phyloP scores from a whole-genome alignment of 2,888 invertebrate species.

The Erebia aethiops region DNA sequence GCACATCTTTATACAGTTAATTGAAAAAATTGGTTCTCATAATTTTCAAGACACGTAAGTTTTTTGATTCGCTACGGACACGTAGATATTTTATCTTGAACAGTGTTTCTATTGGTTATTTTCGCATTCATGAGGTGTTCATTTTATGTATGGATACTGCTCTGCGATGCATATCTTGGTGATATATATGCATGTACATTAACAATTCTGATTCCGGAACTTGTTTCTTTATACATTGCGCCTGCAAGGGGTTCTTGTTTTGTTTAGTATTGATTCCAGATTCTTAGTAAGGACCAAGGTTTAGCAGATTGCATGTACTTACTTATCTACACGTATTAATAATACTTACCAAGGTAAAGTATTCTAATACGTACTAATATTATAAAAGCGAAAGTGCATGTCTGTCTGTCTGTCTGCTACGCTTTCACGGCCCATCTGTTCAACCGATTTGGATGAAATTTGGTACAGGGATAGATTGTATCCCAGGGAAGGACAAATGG shows the following conservation, averaged over 20 bases:
- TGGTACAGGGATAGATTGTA: too few relatives aligned
- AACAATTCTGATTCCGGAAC: slow-evolving; percentile 25
- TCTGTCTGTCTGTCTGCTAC: too few relatives aligned
- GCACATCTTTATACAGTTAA: not conserved
- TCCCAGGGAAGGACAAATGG: too few relatives aligned
- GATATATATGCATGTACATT: slow-evolving; percentile 27
- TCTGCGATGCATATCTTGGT: slow-evolving; percentile 34
- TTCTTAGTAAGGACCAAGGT: not conserved
- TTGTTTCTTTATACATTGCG: slow-evolving; percentile 23
- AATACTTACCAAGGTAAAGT: too few relatives aligned
- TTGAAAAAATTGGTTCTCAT: slow-evolving; percentile 7
- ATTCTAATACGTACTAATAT: too few relatives aligned
- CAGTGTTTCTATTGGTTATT: slow-evolving; percentile 28
- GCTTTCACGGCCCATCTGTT: too few relatives aligned
- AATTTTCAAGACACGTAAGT: slow-evolving; percentile 18
- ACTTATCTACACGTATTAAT: not conserved
- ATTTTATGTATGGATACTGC: slow-evolving; percentile 32
- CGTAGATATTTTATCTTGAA: slow-evolving; percentile 21
- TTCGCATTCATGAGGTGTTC: slow-evolving; percentile 38
- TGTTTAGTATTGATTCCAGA: not conserved
- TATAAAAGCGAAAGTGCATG: too few relatives aligned
- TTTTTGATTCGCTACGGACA: slow-evolving; percentile 6
- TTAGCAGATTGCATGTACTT: not conserved
- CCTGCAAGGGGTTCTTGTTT: slow-evolving; percentile 3
- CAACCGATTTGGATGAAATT: too few relatives aligned